phyloP scores from a whole-genome alignment of 1,140 invertebrate species.

The Psilanteris sp. region DNA sequence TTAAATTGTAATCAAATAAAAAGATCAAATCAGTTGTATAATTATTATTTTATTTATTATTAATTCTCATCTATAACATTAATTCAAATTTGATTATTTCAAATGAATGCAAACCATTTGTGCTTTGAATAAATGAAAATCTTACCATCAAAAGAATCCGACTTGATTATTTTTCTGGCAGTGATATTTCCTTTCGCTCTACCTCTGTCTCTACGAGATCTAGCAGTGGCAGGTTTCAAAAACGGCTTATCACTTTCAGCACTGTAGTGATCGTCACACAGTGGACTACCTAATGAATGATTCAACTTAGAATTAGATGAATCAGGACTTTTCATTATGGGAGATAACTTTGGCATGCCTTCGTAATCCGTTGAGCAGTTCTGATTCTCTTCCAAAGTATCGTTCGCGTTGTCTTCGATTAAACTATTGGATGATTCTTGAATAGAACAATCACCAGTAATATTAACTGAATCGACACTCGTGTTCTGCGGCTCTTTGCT shows the following conservation, averaged over 20 bases:
- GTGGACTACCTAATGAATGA: slow-evolving; percentile 65
- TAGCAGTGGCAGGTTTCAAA: slow-evolving; percentile 70
- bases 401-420: slow-evolving; percentile 32
- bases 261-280: slow-evolving; percentile 65
- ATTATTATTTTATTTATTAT: too few relatives aligned
- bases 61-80: too few relatives aligned
- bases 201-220: slow-evolving; percentile 69
- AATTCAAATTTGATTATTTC: too few relatives aligned
- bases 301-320: slow-evolving; percentile 63
- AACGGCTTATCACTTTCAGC: slow-evolving; percentile 74
- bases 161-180: slow-evolving; percentile 70
- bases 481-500: slow-evolving; percentile 48
- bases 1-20: too few relatives aligned
- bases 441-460: slow-evolving; percentile 56
- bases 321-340: slow-evolving; percentile 73
- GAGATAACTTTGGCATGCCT: slow-evolving; percentile 78
- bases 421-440: slow-evolving; percentile 60
- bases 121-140: too few relatives aligned
- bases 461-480: slow-evolving; percentile 57
- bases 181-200: slow-evolving; percentile 63
- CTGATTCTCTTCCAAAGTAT: slow-evolving; percentile 63
- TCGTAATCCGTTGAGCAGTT: slow-evolving; percentile 71
- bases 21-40: too few relatives aligned
- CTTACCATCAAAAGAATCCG: slow-evolving; percentile 71
- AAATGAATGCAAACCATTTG: too few relatives aligned